These are phyloP conservation scores for Pachyramphus minor DNA, from an alignment of 2,113 vertebrate species.

Conservation along the genomic window DNA sequence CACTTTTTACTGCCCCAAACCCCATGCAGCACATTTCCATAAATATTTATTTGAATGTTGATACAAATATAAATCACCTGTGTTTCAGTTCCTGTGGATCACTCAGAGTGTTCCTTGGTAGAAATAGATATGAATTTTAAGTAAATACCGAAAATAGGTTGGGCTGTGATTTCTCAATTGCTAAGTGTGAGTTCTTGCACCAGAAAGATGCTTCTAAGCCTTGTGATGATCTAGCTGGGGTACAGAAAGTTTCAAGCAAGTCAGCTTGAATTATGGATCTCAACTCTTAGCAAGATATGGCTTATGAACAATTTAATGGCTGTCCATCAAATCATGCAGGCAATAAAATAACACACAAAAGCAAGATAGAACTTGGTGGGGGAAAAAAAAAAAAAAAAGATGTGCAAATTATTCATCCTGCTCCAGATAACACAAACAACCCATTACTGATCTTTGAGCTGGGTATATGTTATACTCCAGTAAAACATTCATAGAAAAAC, in stretches of 20 bases:
- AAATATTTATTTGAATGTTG: background rate
- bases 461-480: background rate
- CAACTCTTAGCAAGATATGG: background rate
- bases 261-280: background rate
- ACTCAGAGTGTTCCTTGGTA: background rate
- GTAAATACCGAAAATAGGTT: background rate
- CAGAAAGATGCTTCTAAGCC: background rate
- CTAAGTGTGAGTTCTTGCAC: background rate
- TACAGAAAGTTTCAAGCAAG: background rate
- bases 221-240: background rate
- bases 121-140: background rate
- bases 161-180: background rate
- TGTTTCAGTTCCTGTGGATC: background rate
- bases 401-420: background rate
- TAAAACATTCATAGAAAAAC: background rate
- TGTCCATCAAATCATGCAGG: background rate
- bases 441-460: background rate
- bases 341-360: background rate
- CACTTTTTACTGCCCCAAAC: background rate
- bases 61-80: background rate
- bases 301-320: background rate
- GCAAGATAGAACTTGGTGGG: background rate
- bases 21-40: background rate
- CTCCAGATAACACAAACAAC: background rate
- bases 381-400: background rate